phyloP scores from a whole-genome alignment of 2,113 vertebrate genomes.

The Vidua macroura region DNA sequence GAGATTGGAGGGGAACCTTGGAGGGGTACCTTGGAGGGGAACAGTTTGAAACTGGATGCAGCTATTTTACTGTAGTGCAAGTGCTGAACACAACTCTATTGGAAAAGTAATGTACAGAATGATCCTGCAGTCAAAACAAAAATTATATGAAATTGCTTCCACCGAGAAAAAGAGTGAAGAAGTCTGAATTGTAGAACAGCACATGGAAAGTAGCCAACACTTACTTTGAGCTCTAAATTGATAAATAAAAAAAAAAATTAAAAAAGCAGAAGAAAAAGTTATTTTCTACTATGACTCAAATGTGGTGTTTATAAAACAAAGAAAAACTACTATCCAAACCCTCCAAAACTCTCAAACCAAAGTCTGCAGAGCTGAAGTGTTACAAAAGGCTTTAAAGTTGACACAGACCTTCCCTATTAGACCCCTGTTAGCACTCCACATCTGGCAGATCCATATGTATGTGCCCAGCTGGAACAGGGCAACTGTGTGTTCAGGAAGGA shows the following conservation, averaged over 20 bases:
- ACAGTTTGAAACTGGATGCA: neutral
- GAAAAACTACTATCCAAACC: neutral
- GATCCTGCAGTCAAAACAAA: neutral
- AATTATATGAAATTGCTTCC: neutral
- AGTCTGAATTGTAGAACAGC: neutral
- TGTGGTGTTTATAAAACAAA: neutral
- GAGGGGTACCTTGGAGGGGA: neutral
- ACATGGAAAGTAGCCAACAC: neutral
- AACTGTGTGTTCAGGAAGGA: neutral
- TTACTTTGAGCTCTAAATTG: neutral
- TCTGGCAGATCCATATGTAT: neutral
- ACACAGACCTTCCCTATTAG: neutral
- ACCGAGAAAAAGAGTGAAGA: neutral
- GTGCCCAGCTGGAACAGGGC: neutral
- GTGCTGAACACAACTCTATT: neutral
- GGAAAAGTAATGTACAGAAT: neutral
- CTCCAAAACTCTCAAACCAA: neutral
- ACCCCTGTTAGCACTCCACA: neutral
- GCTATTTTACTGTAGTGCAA: neutral
- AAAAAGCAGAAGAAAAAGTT: neutral
- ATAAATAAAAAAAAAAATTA: neutral
- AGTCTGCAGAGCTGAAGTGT: accelerated
- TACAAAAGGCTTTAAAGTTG: neutral
- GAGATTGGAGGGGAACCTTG: neutral
- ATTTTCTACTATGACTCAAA: neutral